Base-by-base conservation (phyloP, 2,797 vertebrate genomes). In the Sebastes nivosus region DNA sequence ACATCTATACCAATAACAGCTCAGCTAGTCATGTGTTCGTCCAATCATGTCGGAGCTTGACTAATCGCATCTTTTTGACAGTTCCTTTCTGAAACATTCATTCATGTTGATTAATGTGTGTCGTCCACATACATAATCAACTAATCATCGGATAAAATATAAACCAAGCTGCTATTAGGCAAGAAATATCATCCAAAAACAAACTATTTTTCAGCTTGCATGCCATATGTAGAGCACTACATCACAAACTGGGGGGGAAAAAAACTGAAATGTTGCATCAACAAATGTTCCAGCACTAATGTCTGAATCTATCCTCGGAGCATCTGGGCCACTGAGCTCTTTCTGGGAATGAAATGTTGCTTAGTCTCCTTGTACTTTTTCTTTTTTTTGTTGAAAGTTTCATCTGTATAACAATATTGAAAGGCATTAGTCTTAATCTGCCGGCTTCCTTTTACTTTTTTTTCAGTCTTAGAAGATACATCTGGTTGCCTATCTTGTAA, bases 321-420 rank as follows among this genome's bases (percentile, higher is more conserved):
- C 87, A 92, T 86, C 82, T 92, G 88, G 81, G n/a, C 60, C 63
- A 4, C 85, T 74, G 79, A 89, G 82, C 89, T 84, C 83, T 89
- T 87, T 82, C 63, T 79, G 76, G 75, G 70, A 87, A 90, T 87
- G 78, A 88, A 90, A 85, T 79, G 67, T 67, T 84, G 76, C 61
- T 85, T 70, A 50, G 59, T 71, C 72, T 79, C 24, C 72, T 67
- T 72, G 24, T 78, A 60, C 64, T 67, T 64, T 38, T 68, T 64
- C 59, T 4, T 24, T 24, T 24, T 61, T 69, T 59, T 54, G 55
- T 42, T 42, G 24, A 74, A 90, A 93, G 72, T 91, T 93, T 94
- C 85, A 95, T 94, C 91, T 91, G 82, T 78, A 79, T 79, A 89
- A 94, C 94, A 95, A 94, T 93, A 94, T 93, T 95, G 93, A 91